phyloP scores from a whole-genome alignment of 2,888 invertebrate species.

The Drosophila kambysellisi region DNA sequence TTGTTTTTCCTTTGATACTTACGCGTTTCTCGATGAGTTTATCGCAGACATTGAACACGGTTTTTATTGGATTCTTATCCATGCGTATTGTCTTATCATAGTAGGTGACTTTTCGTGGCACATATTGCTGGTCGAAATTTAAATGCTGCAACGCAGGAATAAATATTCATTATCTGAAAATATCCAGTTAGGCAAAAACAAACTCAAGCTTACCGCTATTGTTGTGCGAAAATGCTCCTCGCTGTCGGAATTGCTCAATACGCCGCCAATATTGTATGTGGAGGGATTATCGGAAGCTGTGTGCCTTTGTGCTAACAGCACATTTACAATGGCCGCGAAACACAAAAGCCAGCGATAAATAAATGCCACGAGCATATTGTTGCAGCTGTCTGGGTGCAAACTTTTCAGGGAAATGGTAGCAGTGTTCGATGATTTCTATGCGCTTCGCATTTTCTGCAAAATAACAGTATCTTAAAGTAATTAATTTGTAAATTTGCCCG shows the following conservation, averaged over 20 bases:
- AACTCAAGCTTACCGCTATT: conserved; percentile 89
- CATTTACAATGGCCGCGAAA: conserved; percentile 54
- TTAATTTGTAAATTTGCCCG: conserved; percentile 13
- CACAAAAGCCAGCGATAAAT: conserved; percentile 68
- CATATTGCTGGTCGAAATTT: conserved; percentile 93
- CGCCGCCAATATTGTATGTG: conserved; percentile 96
- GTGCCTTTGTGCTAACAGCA: conserved; percentile 70
- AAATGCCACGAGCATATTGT: conserved; percentile 63
- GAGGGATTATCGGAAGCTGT: conserved; percentile 86
- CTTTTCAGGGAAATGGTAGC: conserved; percentile 43
- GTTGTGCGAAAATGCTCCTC: conserved; percentile 92
- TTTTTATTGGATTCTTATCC: conserved; percentile 97
- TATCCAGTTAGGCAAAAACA: conserved; percentile 48
- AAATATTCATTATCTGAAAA: conserved; percentile 2
- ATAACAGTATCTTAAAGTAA: neutral
- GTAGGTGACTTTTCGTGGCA: conserved; percentile 93
- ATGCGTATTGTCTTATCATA: conserved; percentile 95
- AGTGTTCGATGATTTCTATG: conserved; percentile 39
- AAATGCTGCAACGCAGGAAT: conserved; percentile 88
- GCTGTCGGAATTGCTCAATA: conserved; percentile 93
- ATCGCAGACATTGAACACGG: conserved; percentile 96
- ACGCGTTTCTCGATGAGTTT: conserved; percentile 94
- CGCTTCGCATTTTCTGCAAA: conserved; percentile 64
- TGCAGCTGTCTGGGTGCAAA: conserved; percentile 20
- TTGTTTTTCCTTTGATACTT: conserved; percentile 80